Percentiles rank a stretch among this genome's conserved stretches.
phyloP scores from a whole-genome alignment of 2,888 invertebrate genomes.

The Globia sparganii region DNA sequence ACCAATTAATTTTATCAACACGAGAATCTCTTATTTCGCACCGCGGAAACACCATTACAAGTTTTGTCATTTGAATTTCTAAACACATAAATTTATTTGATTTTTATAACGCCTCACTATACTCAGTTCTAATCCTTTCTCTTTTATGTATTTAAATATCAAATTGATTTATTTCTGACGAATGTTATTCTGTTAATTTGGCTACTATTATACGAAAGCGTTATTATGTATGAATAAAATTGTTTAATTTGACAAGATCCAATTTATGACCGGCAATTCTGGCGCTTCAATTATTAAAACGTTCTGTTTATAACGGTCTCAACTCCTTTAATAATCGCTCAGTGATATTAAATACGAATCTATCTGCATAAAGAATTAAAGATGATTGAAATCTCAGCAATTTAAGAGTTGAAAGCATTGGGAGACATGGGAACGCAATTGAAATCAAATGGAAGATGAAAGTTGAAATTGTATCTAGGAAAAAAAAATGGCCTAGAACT shows the following conservation, averaged over 20 bases:
- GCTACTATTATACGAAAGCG: conserved; percentile 66
- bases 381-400: conserved; percentile 53
- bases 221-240: conserved; percentile 72
- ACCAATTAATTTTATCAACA: conserved; percentile 67
- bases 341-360: conserved; percentile 43
- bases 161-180: conserved; percentile 69
- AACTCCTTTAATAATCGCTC: conserved; percentile 58
- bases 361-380: conserved; percentile 47
- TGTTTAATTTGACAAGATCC: conserved; percentile 67
- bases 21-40: conserved; percentile 45
- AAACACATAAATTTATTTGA: conserved; percentile 77
- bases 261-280: conserved; percentile 61
- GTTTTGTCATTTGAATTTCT: conserved; percentile 77
- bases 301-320: conserved; percentile 38
- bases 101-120: conserved; percentile 68
- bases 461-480: conserved; percentile 33
- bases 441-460: conserved; percentile 44
- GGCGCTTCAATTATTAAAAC: conserved; percentile 56
- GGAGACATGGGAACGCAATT: conserved; percentile 44
- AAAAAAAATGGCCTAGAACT: conserved; percentile 25
- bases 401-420: conserved; percentile 42
- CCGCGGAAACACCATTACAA: conserved; percentile 66
- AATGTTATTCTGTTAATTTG: conserved; percentile 62
- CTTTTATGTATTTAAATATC: conserved; percentile 69
- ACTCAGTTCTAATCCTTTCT: conserved; percentile 70